Evolutionary conservation across 2,797 vertebrate species (phyloP).

Genomic region (Argyrosomus regius): DNA sequence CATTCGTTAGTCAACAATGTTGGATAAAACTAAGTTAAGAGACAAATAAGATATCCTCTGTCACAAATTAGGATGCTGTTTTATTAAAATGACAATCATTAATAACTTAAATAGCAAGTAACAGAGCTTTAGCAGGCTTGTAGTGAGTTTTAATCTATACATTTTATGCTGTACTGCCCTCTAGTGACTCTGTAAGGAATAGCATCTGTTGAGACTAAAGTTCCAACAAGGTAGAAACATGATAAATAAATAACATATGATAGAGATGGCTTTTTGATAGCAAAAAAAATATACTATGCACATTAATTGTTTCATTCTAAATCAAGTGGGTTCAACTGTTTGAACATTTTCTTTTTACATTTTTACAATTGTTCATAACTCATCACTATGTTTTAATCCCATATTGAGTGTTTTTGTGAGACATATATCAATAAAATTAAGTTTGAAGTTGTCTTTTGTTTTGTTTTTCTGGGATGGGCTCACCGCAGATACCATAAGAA

Average conservation of each 20-base stretch:
- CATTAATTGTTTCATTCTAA: neutral
- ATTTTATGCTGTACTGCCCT: constrained; percentile 59
- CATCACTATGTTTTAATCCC: neutral
- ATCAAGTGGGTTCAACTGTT: neutral
- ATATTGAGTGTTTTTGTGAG: neutral
- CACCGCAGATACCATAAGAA: neutral
- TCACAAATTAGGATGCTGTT: neutral
- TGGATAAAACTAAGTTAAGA: neutral
- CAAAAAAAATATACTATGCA: neutral
- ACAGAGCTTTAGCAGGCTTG: neutral
- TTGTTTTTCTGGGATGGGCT: neutral
- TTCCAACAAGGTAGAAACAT: neutral
- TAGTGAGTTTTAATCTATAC: neutral
- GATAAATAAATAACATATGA: neutral
- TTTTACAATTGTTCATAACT: neutral
- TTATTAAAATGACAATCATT: neutral
- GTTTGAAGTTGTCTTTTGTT: neutral
- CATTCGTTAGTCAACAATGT: neutral
- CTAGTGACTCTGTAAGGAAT: constrained; percentile 53
- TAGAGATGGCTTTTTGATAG: neutral
- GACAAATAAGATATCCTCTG: neutral
- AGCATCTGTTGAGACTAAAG: constrained; percentile 9
- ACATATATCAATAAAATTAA: neutral
- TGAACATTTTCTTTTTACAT: neutral
- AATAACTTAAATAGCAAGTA: neutral